Evolutionary conservation across 2,113 vertebrate genomes (phyloP).

Genomic region (Mustelus asterias): DNA sequence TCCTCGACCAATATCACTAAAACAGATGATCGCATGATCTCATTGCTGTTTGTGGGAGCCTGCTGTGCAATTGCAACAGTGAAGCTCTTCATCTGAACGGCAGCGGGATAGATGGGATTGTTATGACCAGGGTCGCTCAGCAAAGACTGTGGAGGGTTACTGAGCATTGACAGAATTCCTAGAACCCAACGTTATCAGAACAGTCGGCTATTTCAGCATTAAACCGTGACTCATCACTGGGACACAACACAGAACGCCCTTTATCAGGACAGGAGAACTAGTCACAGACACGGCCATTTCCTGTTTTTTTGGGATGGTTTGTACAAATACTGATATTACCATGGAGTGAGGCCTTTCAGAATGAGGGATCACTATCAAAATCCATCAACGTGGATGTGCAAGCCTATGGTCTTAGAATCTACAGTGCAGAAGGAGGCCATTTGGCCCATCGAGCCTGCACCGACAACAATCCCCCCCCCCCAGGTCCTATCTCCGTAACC

Average conservation of each 20-base stretch:
- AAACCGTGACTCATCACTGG: neutral
- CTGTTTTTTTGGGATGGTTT: neutral
- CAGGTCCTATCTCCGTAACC: too few species aligned
- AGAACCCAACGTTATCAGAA: neutral
- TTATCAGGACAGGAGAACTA: neutral
- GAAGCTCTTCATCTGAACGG: neutral
- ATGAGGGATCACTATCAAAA: neutral
- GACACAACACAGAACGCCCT: neutral
- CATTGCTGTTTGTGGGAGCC: neutral
- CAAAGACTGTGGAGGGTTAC: neutral
- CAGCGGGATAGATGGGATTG: neutral
- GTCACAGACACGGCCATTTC: neutral
- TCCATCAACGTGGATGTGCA: neutral
- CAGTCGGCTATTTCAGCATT: neutral
- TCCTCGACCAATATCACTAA: neutral
- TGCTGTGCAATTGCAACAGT: neutral
- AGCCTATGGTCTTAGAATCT: too few species aligned
- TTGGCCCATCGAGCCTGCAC: too few species aligned
- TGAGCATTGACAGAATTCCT: neutral
- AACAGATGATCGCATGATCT: neutral
- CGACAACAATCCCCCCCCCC: too few species aligned
- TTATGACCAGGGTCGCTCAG: neutral
- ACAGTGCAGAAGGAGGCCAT: too few species aligned
- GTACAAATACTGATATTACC: neutral
- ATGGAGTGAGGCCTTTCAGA: neutral